phyloP scores from a whole-genome alignment of 2,113 vertebrate species.

The Gambusia holbrooki region DNA sequence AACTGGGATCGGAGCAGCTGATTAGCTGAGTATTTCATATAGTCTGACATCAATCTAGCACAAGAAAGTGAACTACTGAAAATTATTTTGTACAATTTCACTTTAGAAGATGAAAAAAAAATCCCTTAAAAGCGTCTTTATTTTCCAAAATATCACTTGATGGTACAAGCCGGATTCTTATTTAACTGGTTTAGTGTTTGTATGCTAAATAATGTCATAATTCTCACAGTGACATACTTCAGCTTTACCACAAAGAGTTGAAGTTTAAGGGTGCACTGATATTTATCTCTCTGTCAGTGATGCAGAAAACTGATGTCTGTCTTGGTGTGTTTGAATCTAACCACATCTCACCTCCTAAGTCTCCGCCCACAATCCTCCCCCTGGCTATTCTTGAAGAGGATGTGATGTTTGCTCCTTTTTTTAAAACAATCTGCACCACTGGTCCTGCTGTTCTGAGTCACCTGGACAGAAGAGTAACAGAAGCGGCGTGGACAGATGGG shows the following conservation, averaged over 20 bases:
- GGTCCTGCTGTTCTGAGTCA: slow-evolving; percentile 18
- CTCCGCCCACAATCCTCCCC: slow-evolving; percentile 40
- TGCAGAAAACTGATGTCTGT: background rate
- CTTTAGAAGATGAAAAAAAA: too few relatives aligned
- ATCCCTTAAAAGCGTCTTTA: too few relatives aligned
- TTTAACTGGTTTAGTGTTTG: too few relatives aligned
- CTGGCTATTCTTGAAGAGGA: slow-evolving; percentile 36
- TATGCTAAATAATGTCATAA: too few relatives aligned
- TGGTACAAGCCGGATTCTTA: too few relatives aligned
- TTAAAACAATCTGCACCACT: slow-evolving; percentile 10
- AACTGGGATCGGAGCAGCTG: too few relatives aligned
- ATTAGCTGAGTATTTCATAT: too few relatives aligned
- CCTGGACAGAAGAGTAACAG: slow-evolving; percentile 42
- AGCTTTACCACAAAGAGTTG: background rate
- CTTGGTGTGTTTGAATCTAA: slow-evolving; percentile 23
- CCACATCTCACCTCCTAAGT: slow-evolving; percentile 34
- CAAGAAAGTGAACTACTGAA: too few relatives aligned
- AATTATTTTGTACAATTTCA: too few relatives aligned
- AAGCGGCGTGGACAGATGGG: background rate
- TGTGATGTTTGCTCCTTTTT: slow-evolving; percentile 51
- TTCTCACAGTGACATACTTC: background rate
- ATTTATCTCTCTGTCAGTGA: slow-evolving; percentile 5
- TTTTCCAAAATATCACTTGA: too few relatives aligned
- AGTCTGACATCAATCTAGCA: too few relatives aligned
- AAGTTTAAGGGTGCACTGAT: background rate